Conservation (phyloP, 2,888 invertebrate genomes). For the Shargacucullia verbasci region DNA sequence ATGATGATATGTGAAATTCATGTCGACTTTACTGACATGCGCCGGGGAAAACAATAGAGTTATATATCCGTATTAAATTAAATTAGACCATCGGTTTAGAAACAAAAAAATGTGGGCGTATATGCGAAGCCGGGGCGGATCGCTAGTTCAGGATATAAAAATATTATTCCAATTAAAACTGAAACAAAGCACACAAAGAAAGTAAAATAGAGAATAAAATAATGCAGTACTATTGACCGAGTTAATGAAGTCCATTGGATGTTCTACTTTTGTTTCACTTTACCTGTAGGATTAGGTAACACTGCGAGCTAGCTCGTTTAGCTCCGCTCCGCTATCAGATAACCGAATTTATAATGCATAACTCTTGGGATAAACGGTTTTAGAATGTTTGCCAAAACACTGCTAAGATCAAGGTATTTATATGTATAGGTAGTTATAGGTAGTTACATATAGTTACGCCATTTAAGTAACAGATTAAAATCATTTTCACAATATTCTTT, state of each 20-base stretch:
- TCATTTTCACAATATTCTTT: no score
- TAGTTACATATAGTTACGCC: no score
- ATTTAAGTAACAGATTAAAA: no score
- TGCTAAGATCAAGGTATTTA: slow-evolving; percentile 17
- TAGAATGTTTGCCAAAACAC: slow-evolving; percentile 38
- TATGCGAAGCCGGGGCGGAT: no score
- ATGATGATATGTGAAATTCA: no score
- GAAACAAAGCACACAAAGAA: slow-evolving; percentile 36
- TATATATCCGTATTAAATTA: no score
- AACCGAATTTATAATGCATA: slow-evolving; percentile 14
- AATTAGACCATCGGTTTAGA: no score
- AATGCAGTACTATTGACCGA: slow-evolving; percentile 49
- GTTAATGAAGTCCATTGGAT: slow-evolving; percentile 47
- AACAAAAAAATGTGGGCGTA: no score
- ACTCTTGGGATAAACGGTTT: slow-evolving; percentile 33
- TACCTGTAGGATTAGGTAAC: slow-evolving; percentile 18
- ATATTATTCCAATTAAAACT: slow-evolving; percentile 4
- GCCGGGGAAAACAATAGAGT: no score
- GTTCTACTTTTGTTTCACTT: slow-evolving; percentile 13
- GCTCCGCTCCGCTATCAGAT: slow-evolving; percentile 20
- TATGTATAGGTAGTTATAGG: no score
- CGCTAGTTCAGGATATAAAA: no score
- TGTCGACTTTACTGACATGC: no score
- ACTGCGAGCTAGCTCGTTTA: slow-evolving; percentile 5
- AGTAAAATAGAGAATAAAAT: slow-evolving; percentile 47